phyloP scores from a whole-genome alignment of 2,797 vertebrate species.

The Lagodon rhomboides region DNA sequence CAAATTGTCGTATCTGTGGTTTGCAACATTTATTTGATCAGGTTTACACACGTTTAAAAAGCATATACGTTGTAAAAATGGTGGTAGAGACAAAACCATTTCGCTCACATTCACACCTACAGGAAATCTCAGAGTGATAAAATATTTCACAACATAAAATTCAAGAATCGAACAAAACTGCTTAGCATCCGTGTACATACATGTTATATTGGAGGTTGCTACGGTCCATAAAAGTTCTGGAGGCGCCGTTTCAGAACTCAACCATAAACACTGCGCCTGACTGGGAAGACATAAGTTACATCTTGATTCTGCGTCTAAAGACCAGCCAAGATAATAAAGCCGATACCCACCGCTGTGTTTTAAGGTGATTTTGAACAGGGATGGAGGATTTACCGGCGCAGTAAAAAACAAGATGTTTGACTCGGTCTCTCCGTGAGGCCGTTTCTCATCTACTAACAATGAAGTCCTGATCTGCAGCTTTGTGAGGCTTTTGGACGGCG shows the following conservation, averaged over 20 bases:
- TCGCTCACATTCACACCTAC: too few species aligned
- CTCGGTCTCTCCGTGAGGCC: not conserved
- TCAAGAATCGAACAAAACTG: too few species aligned
- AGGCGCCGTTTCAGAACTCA: not conserved
- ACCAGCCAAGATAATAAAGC: not conserved
- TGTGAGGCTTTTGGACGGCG: conserved; percentile 28
- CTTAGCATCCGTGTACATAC: too few species aligned
- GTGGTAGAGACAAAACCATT: too few species aligned
- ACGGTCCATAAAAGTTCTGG: not conserved
- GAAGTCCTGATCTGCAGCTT: conserved; percentile 1
- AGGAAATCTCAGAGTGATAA: too few species aligned
- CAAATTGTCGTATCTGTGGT: too few species aligned
- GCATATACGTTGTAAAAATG: too few species aligned
- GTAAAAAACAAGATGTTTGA: not conserved
- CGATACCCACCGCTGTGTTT: not conserved
- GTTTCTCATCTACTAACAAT: not conserved
- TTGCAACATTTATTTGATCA: too few species aligned
- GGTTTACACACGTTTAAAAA: too few species aligned
- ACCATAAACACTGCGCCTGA: conserved; percentile 21
- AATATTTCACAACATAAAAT: too few species aligned
- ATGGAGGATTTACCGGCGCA: not conserved
- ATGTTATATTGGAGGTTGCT: too few species aligned
- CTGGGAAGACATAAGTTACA: not conserved
- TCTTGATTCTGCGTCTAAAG: not conserved
- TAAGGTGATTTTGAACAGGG: conserved; percentile 24